Evolutionary conservation across 2,113 vertebrate genomes (phyloP).

Genomic region (Cochlearius cochlearius): DNA sequence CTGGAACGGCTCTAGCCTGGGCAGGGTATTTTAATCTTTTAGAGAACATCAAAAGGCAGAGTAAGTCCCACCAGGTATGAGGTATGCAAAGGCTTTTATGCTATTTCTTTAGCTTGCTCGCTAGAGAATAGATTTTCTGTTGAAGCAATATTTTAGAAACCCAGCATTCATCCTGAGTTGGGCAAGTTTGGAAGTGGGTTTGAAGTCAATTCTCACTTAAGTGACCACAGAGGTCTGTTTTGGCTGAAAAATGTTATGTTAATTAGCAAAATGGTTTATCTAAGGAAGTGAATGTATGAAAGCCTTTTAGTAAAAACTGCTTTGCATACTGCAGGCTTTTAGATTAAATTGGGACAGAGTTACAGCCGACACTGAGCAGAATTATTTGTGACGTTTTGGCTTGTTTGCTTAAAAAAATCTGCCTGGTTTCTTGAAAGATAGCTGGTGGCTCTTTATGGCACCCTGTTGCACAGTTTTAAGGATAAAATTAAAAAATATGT

Average conservation of each 20-base stretch:
- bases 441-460: neutral
- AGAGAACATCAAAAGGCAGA: neutral
- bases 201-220: neutral
- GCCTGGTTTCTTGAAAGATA: neutral
- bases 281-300: conserved; percentile 19
- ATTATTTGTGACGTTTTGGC: conserved; percentile 16
- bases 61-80: neutral
- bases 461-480: conserved; percentile 5
- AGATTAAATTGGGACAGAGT: conserved; percentile 13
- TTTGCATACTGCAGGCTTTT: conserved; percentile 38
- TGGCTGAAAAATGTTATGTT: neutral
- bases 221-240: conserved; percentile 13
- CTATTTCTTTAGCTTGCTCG: neutral
- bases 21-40: neutral
- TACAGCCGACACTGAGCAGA: neutral
- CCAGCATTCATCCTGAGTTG: neutral
- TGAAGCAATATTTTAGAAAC: neutral
- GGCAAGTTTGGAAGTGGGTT: neutral
- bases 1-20: neutral
- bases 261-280: conserved; percentile 41
- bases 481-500: neutral
- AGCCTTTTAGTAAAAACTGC: conserved; percentile 28
- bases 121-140: neutral
- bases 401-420: neutral
- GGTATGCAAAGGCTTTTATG: neutral